phyloP scores from a whole-genome alignment of 2,113 vertebrate genomes.

The Hepsetus odoe region DNA sequence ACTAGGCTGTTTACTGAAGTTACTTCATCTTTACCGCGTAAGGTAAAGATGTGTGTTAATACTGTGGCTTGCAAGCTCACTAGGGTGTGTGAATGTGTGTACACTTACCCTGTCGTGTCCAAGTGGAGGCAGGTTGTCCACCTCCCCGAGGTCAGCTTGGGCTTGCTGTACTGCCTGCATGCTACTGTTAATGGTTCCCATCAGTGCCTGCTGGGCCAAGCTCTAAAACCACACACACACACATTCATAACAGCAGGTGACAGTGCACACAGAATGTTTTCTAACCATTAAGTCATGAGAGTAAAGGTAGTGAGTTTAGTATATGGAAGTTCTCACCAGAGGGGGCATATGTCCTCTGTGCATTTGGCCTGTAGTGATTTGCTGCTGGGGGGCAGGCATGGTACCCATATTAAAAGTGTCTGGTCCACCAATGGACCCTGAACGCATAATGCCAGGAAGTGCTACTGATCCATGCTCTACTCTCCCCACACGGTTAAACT shows the following conservation, averaged over 20 bases:
- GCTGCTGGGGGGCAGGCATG: conserved; percentile 95
- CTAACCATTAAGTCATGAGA: conserved; percentile 1
- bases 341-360: conserved; percentile 98
- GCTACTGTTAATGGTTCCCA: conserved; percentile 98
- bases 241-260: conserved; percentile 10
- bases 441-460: conserved; percentile 92
- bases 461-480: conserved; percentile 94
- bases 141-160: conserved; percentile 88
- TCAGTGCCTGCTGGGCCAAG: conserved; percentile 94
- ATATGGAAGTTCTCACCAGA: conserved; percentile 82
- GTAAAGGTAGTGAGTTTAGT: neutral
- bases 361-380: conserved; percentile 96
- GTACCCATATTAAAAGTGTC: conserved; percentile 93
- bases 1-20: no score
- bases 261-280: neutral
- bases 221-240: conserved; percentile 76
- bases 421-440: conserved; percentile 89
- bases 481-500: conserved; percentile 92
- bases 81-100: neutral
- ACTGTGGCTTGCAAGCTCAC: neutral
- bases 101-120: conserved; percentile 93
- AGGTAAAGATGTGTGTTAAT: no score
- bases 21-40: no score
- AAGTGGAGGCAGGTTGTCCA: conserved; percentile 91
- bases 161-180: conserved; percentile 97